Evolutionary conservation across 2,797 vertebrate species (phyloP), one percentile per base, ranked within the genome.

Genomic region (Tarsius wallacei): DNA sequence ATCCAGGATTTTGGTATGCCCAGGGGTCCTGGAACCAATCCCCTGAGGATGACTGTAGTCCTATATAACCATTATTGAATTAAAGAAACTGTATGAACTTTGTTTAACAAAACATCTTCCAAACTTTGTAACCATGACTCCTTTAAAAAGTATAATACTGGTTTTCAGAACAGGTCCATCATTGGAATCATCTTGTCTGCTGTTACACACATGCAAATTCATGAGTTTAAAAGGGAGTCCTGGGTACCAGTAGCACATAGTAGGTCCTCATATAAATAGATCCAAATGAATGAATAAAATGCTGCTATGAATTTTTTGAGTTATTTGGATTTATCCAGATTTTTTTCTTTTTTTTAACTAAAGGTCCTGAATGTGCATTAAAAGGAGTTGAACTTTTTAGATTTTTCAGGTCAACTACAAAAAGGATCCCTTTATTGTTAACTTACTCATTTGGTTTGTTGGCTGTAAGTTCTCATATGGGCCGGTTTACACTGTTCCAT

Each of bases 301-400:
- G 21, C 2, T 55, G 1, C 14, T 28, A 4, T 80, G 33, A 8
- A 33, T 93, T 71, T 22, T 21, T 94, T 82, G 6, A 78, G 14
- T 64, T 81, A 66, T 77, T 66, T 91, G 68, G 28, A 88, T 87
- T 55, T 81, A 83, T 61, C 91, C 26, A 90, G 42, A 93, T 49
- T 17, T 42, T 2, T 63, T 96, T 95, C 76, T 17, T 42, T 2
- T 63, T 96, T 95, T 80, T 87, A 55, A 76, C 15, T 68, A 82
- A 49, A 84, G 15, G 0, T 11, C 84, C 21, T 85, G 51, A 80
- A 31, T 61, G 76, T 59, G 28, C 24, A 16, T 49, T 86, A 42
- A 80, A 71, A 51, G 86, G 31, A 70, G 12, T n/a, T 42, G 21
- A 87, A 64, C 8, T 63, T 81, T 87, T 68, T 28, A 78, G 63